Evolutionary conservation across 2,113 vertebrate species (phyloP), one percentile per base, ranked within the genome.

Genomic region (Dicaeum eximium): DNA sequence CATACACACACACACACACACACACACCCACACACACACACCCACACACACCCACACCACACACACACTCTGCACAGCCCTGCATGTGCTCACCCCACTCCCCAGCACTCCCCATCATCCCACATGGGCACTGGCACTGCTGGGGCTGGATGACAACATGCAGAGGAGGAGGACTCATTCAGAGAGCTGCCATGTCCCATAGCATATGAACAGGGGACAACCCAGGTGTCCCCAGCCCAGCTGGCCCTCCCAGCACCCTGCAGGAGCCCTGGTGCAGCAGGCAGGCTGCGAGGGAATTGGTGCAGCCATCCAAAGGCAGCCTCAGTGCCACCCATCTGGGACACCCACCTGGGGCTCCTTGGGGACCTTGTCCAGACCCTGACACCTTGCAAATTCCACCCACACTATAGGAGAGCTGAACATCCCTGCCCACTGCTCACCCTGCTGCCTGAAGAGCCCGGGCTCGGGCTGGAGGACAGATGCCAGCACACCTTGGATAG

Each of bases 91-190:
- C 54, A n/a, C 2, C 9, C 27, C 67, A 18, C 21, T 27, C 8
- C 60, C 22, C 50, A 9, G 7, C 27, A 13, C 7, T 1, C 18
- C 4, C 35, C 69, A 16, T 7, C 23, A 23, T 9, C 61, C 38
- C 60, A 17, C 3, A 0, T 1, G 0, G 3, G 1, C 17, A 10
- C 31, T 28, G 56, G 20, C 61, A 3, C 44, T 7, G 24, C 19
- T 54, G 58, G 44, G 60, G 30, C 50, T 47, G 69, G 23, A 19
- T 6, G 4, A 15, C 8, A 14, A 4, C 0, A 1, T 0, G 4
- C 48, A 33, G 6, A 20, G 31, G 10, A 78, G 19, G 8, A 35
- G 4, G 13, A 10, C 20, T 61, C 23, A 8, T 47, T 51, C 11
- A 5, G 20, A 60, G 33, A 44, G 42, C 61, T 66, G 35, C n/a